Conservation (phyloP, 2,888 invertebrate genomes). For the Agrilus biguttatus region DNA sequence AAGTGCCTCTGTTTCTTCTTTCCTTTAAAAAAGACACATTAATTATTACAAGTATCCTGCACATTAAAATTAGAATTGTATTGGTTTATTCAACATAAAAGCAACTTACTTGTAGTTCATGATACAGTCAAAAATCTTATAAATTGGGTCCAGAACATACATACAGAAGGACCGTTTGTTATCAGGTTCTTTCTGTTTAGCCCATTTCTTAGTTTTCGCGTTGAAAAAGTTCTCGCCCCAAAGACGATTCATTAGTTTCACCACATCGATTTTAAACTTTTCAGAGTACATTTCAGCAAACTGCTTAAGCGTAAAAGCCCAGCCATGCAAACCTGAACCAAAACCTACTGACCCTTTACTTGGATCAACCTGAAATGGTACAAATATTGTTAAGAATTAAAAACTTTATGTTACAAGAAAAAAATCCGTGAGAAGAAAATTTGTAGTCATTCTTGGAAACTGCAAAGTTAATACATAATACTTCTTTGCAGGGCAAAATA, state of each 20-base stretch:
- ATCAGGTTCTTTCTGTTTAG: conserved; percentile 76
- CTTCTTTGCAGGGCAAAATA: conserved; percentile 22
- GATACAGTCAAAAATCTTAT: conserved; percentile 74
- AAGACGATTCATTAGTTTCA: conserved; percentile 90
- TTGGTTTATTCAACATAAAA: conserved; percentile 1
- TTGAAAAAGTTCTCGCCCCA: conserved; percentile 99
- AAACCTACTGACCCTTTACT: conserved; percentile 98
- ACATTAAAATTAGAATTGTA: neutral
- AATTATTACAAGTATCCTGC: too few species aligned
- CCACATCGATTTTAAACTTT: conserved; percentile 95
- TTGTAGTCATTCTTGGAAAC: conserved; percentile 20
- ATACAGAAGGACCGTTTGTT: conserved; percentile 97
- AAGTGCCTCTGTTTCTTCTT: conserved; percentile 80
- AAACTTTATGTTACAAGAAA: neutral
- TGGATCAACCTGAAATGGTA: conserved; percentile 60
- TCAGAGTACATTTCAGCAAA: conserved; percentile 98
- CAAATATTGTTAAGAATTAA: conserved; percentile 4
- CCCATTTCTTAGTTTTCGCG: conserved; percentile 95
- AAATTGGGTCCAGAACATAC: conserved; percentile 98
- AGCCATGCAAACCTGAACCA: conserved; percentile 98
- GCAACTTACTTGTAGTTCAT: conserved; percentile 30
- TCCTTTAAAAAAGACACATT: conserved; percentile 38
- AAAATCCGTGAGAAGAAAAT: neutral
- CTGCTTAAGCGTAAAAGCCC: conserved; percentile 99
- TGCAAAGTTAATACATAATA: conserved; percentile 14